These are phyloP conservation scores for Sebastes umbrosus DNA, from an alignment of 2,797 vertebrate species.

Conservation along the genomic window DNA sequence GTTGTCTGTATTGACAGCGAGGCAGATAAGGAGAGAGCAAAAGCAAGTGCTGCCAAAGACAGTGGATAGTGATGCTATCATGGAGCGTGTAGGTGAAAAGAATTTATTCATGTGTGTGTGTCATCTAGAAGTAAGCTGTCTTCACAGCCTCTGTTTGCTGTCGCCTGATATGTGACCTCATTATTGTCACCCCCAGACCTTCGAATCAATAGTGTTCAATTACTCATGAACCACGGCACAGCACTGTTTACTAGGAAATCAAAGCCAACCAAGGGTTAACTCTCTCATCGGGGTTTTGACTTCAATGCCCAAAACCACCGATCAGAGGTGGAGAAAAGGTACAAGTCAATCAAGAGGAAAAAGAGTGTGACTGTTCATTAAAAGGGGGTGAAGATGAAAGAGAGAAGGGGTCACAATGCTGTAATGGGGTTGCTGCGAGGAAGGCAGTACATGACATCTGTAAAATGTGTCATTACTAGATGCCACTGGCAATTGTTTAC, in stretches of 20 bases:
- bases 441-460: conserved; percentile 60
- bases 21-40: conserved; percentile 68
- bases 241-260: conserved; percentile 58
- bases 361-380: conserved; percentile 69
- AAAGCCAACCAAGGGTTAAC: conserved; percentile 61
- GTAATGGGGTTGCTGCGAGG: conserved; percentile 66
- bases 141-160: conserved; percentile 69
- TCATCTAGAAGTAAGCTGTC: conserved; percentile 46
- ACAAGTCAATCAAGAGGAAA: conserved; percentile 63
- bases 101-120: conserved; percentile 18
- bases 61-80: conserved; percentile 66
- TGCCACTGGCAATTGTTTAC: conserved; percentile 72
- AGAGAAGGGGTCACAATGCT: conserved; percentile 57
- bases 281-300: conserved; percentile 49
- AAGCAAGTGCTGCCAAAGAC: conserved; percentile 71
- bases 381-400: conserved; percentile 73
- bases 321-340: conserved; percentile 21
- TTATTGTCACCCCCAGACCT: conserved; percentile 78
- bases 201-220: conserved; percentile 80
- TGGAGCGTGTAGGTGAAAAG: conserved; percentile 47
- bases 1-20: conserved; percentile 78
- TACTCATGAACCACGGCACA: conserved; percentile 74
- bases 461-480: conserved; percentile 77
- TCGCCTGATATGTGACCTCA: conserved; percentile 76
- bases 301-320: conserved; percentile 20